Conservation (phyloP, 2,113 vertebrate species). For the Austrofundulus limnaeus region DNA sequence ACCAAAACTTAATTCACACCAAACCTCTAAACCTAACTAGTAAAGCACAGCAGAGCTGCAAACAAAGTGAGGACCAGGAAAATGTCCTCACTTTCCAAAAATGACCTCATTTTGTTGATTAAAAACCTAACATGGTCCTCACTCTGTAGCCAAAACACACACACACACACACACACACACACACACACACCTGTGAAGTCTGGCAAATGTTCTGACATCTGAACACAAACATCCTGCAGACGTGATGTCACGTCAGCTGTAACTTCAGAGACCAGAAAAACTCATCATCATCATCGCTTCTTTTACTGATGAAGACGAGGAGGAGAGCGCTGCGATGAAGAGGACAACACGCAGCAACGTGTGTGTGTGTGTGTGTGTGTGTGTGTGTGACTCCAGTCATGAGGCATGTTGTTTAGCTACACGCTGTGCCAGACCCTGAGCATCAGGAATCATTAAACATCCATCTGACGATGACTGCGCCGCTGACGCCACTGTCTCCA, state of each 20-base stretch:
- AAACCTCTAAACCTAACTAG: no score
- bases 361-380: slow-evolving; percentile 16
- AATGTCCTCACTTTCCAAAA: no score
- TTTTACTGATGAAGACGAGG: slow-evolving; percentile 17
- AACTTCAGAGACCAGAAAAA: slow-evolving; percentile 32
- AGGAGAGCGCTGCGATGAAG: background rate
- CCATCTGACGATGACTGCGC: slow-evolving; percentile 16
- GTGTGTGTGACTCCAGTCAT: slow-evolving; percentile 12
- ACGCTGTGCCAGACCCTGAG: slow-evolving; percentile 48
- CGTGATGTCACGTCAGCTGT: slow-evolving; percentile 53
- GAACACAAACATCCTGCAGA: slow-evolving; percentile 54
- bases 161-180: slow-evolving; percentile 29
- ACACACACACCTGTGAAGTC: slow-evolving; percentile 29
- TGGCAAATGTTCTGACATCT: slow-evolving; percentile 56
- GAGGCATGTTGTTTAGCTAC: slow-evolving; percentile 49
- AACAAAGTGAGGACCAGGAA: no score
- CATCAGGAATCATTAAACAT: slow-evolving; percentile 61
- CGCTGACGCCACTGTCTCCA: slow-evolving; percentile 55
- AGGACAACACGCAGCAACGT: slow-evolving; percentile 14
- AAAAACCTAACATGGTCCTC: background rate
- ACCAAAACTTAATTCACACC: no score
- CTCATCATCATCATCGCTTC: slow-evolving; percentile 31
- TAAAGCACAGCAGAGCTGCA: no score
- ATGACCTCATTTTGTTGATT: no score
- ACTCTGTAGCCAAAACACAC: background rate